Percentiles rank a stretch among this genome's conserved stretches.
phyloP scores from a whole-genome alignment of 2,113 vertebrate species.

The Pseudolaguvia tuberculata region DNA sequence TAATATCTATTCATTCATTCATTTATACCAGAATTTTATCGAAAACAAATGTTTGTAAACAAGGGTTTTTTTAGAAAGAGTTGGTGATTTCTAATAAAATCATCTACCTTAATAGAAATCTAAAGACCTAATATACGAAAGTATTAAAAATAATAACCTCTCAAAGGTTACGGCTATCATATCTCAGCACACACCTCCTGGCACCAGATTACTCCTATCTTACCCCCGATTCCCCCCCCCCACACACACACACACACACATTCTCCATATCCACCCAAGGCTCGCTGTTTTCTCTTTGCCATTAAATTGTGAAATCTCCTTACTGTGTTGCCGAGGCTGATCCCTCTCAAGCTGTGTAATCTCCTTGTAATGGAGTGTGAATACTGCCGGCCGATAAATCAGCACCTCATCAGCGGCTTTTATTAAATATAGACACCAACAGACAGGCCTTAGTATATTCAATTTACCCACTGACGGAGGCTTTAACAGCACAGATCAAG shows the following conservation, averaged over 20 bases:
- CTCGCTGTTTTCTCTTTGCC: constrained; percentile 70
- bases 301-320: constrained; percentile 76
- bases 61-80: neutral
- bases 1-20: no score
- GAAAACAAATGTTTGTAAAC: no score
- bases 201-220: constrained; percentile 46
- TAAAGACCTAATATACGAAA: constrained; percentile 16
- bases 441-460: constrained; percentile 79
- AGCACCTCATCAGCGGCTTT: constrained; percentile 76
- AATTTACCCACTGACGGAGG: constrained; percentile 75
- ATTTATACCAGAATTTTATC: no score
- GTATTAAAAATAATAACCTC: constrained; percentile 25
- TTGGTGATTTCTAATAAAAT: neutral
- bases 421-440: constrained; percentile 80
- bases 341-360: constrained; percentile 70
- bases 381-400: constrained; percentile 76
- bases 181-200: constrained; percentile 50
- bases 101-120: neutral
- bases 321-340: constrained; percentile 70
- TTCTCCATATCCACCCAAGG: constrained; percentile 14
- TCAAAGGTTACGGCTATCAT: constrained; percentile 32
- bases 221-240: no score
- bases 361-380: constrained; percentile 78
- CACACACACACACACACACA: no score
- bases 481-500: constrained; percentile 70